A percentile compares a stretch with the other conserved stretches of the same genome.
phyloP scores from a whole-genome alignment of 2,888 invertebrate genomes.

The Nymphalis urticae region DNA sequence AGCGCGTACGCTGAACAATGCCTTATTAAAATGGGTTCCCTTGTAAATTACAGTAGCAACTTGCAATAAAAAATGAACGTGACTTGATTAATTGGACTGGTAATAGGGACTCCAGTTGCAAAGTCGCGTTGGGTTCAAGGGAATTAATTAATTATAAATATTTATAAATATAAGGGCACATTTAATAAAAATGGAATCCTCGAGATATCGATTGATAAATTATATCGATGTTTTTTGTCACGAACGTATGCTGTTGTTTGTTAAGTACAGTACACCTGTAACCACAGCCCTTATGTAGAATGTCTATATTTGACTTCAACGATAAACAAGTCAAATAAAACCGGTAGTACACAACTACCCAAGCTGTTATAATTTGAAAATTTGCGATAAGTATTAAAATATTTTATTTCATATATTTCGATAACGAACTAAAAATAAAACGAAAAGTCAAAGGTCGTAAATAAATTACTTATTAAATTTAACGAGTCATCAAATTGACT shows the following conservation, averaged over 20 bases:
- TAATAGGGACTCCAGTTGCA: not conserved
- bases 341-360: not conserved
- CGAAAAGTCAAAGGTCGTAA: not conserved
- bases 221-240: constrained; percentile 31
- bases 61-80: constrained; percentile 28
- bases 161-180: not conserved
- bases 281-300: constrained; percentile 19
- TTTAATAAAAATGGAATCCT: not conserved
- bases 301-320: constrained; percentile 8
- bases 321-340: constrained; percentile 6
- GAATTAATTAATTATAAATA: constrained; percentile 1
- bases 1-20: constrained; percentile 22
- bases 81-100: constrained; percentile 25
- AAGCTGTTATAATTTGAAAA: not conserved
- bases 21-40: constrained; percentile 28
- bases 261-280: constrained; percentile 34
- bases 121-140: not conserved
- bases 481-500: constrained; percentile 13
- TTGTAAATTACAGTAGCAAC: constrained; percentile 26
- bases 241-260: constrained; percentile 23
- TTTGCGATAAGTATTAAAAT: no score
- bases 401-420: no score
- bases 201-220: constrained; percentile 26
- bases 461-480: not conserved
- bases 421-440: no score